Evolutionary conservation across 2,113 vertebrate genomes (phyloP).

Genomic region (Rallus limicola): DNA sequence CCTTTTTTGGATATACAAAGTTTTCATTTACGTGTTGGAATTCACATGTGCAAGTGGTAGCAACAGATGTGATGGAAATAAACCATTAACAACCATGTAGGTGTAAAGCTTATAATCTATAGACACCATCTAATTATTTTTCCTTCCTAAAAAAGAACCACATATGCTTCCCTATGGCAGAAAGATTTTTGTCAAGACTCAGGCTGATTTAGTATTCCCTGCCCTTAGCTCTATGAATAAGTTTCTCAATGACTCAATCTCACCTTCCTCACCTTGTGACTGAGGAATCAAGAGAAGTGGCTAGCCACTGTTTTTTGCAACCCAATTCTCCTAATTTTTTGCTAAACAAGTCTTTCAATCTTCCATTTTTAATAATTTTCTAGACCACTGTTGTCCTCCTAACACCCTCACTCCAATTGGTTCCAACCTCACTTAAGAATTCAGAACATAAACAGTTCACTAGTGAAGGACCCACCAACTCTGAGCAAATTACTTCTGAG

Average conservation of each 20-base stretch:
- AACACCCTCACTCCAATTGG: background rate
- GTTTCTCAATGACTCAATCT: background rate
- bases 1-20: background rate
- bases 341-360: background rate
- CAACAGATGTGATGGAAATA: background rate
- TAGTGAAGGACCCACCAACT: background rate
- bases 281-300: background rate
- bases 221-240: background rate
- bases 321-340: background rate
- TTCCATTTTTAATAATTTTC: background rate
- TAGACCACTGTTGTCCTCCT: background rate
- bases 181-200: background rate
- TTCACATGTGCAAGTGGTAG: background rate
- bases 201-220: background rate
- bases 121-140: background rate
- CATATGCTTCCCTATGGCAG: background rate
- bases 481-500: background rate
- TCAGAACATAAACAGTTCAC: background rate
- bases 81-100: background rate
- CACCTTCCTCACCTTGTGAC: background rate
- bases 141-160: background rate
- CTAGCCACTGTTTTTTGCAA: background rate
- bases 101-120: background rate
- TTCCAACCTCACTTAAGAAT: background rate
- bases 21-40: background rate